These are phyloP conservation scores for Limnephilus auricula DNA, from an alignment of 2,888 invertebrate genomes.

Conservation along the genomic window DNA sequence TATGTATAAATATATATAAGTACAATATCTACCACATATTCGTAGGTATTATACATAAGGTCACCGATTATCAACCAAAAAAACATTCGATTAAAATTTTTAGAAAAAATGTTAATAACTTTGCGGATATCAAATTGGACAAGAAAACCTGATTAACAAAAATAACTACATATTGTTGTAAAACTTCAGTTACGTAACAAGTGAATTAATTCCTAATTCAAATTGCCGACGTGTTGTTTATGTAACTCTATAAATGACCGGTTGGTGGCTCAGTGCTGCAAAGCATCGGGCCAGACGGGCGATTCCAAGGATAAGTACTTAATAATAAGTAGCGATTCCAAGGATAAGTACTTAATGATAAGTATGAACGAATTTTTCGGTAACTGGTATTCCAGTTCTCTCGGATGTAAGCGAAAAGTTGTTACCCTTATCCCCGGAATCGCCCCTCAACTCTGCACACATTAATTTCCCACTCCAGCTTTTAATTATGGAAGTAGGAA, in stretches of 20 bases:
- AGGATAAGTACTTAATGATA: too few species aligned
- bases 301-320: too few species aligned
- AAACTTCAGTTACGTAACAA: background rate
- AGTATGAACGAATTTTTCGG: too few species aligned
- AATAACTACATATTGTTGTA: background rate
- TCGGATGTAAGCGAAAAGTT: too few species aligned
- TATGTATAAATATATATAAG: too few species aligned
- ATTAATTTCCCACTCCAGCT: too few species aligned
- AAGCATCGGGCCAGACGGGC: too few species aligned
- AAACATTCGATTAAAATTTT: background rate
- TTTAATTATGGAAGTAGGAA: background rate
- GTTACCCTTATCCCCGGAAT: too few species aligned
- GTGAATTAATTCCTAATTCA: background rate
- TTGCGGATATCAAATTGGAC: background rate
- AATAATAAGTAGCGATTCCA: too few species aligned
- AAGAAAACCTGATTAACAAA: background rate
- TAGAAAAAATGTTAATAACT: background rate
- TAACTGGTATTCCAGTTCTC: too few species aligned
- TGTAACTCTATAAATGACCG: background rate
- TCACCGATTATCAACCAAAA: background rate
- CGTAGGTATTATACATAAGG: background rate
- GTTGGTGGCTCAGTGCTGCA: background rate
- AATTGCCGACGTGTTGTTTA: background rate
- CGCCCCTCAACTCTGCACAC: too few species aligned
- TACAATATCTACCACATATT: background rate